These are phyloP conservation scores for Acrocephalus kingi DNA, from an alignment of 2,113 vertebrate genomes.

Conservation along the genomic window DNA sequence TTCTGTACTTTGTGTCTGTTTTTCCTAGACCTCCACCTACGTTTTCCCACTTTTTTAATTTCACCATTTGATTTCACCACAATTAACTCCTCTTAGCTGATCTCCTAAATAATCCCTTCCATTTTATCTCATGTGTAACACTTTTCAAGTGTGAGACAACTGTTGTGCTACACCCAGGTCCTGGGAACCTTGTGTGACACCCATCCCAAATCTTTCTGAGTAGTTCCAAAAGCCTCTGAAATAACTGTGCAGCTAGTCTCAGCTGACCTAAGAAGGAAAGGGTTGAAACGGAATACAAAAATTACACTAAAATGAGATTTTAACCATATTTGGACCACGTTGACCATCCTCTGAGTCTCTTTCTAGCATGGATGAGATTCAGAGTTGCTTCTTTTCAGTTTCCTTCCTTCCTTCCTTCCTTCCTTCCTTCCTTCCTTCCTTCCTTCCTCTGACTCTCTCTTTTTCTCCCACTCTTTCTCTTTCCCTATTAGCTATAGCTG, in stretches of 20 bases:
- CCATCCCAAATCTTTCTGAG: neutral
- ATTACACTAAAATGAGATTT: neutral
- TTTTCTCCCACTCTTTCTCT: no score
- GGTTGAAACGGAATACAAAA: neutral
- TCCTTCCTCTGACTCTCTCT: no score
- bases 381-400: neutral
- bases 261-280: neutral
- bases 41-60: neutral
- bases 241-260: neutral
- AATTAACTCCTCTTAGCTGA: neutral
- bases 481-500: neutral
- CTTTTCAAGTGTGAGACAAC: neutral
- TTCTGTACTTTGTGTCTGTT: neutral
- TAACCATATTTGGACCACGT: fast-evolving
- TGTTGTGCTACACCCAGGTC: neutral
- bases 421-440: fast-evolving
- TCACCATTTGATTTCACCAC: neutral
- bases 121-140: neutral
- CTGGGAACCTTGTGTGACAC: fast-evolving
- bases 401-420: fast-evolving
- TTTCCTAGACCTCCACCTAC: neutral
- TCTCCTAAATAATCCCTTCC: neutral
- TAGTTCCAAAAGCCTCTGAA: neutral
- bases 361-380: neutral
- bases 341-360: neutral